These are phyloP conservation scores for Zeugodacus cucurbitae DNA, from an alignment of 1,140 invertebrate genomes.

Conservation along the genomic window DNA sequence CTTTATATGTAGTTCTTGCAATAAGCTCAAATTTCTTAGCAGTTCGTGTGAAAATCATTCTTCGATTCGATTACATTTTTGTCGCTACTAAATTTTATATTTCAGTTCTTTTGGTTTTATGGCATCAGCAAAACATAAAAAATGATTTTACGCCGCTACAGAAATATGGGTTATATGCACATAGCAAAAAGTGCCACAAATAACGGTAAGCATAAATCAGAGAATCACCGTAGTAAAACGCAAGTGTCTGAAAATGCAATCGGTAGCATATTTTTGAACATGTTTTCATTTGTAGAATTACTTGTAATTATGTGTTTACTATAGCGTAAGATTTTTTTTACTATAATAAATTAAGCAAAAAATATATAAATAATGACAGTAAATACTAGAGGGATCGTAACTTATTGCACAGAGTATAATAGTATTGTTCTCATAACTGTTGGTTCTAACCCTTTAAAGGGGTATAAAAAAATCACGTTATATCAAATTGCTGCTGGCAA, in stretches of 20 bases:
- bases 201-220: background rate
- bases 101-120: background rate
- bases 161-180: background rate
- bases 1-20: no score
- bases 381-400: no score
- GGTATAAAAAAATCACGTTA: no score
- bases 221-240: background rate
- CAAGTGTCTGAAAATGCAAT: background rate
- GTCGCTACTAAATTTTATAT: background rate
- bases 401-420: no score
- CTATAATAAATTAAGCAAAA: background rate
- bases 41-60: background rate
- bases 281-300: constrained; percentile 27
- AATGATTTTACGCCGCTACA: background rate
- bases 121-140: background rate
- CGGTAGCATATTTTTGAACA: background rate
- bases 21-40: no score
- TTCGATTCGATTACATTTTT: background rate
- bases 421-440: no score
- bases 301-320: background rate
- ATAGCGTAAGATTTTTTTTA: background rate
- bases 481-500: no score
- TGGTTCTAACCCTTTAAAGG: no score
- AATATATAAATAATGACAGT: no score
- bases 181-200: background rate